Percentiles rank a stretch among this genome's conserved stretches.
These are phyloP conservation scores for Rattus rattus DNA, from an alignment of 2,113 vertebrate species.

Conservation along the genomic window DNA sequence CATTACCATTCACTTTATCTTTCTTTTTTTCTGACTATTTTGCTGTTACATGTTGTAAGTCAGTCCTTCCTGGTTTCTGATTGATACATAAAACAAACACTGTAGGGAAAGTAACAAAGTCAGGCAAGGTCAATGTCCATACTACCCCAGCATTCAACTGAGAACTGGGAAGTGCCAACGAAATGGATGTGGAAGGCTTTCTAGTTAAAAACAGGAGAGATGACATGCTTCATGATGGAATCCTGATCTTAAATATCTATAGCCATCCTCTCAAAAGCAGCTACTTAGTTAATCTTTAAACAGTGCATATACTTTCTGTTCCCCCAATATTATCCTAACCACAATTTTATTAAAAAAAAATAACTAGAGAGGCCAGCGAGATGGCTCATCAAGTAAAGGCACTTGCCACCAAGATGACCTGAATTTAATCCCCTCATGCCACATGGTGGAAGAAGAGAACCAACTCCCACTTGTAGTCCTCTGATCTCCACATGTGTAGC, in stretches of 20 bases:
- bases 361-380: background rate
- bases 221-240: background rate
- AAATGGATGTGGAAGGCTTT: background rate
- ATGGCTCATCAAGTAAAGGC: background rate
- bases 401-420: background rate
- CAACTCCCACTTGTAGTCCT: background rate
- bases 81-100: conserved; percentile 33
- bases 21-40: conserved; percentile 9
- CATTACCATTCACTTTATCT: background rate
- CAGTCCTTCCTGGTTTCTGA: background rate
- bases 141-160: background rate
- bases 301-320: background rate
- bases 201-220: conserved; percentile 4
- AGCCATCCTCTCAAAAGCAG: background rate
- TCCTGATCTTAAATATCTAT: background rate
- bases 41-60: background rate
- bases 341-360: conserved; percentile 5
- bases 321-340: background rate
- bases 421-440: background rate
- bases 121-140: background rate
- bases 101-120: background rate
- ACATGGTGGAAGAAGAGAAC: background rate
- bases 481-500: background rate
- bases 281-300: background rate
- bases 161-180: background rate